These are phyloP conservation scores for Matsumurasca onukii DNA, from an alignment of 1,140 invertebrate genomes.

Conservation along the genomic window DNA sequence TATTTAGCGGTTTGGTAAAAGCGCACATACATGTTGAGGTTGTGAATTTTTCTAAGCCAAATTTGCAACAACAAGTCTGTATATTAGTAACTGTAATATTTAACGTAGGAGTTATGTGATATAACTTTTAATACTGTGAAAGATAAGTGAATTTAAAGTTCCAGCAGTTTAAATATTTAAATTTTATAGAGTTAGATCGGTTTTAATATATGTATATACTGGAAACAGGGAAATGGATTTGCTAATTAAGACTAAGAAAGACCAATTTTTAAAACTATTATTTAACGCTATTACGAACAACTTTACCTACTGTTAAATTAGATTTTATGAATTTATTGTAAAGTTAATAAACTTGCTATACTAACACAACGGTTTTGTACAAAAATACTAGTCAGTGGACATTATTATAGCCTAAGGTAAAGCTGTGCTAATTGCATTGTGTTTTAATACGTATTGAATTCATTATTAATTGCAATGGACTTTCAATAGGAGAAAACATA, in stretches of 20 bases:
- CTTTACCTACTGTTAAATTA: not conserved
- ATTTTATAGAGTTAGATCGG: not conserved
- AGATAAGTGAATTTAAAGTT: not conserved
- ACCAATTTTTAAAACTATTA: constrained; percentile 15
- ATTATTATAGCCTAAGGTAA: not conserved
- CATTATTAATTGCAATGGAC: no score
- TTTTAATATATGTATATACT: constrained; percentile 8
- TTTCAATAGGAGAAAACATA: no score
- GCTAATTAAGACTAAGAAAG: not conserved
- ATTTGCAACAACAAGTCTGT: not conserved
- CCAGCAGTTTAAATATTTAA: not conserved
- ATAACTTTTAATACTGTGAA: no score
- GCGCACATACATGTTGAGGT: not conserved
- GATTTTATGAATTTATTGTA: not conserved
- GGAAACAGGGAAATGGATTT: constrained; percentile 11
- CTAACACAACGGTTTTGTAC: not conserved
- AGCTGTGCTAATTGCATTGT: not conserved
- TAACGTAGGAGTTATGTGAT: not conserved
- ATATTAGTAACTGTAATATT: not conserved
- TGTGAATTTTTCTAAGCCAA: not conserved
- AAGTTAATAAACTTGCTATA: not conserved
- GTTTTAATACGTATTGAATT: no score
- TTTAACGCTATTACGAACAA: not conserved
- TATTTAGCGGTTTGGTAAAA: no score
- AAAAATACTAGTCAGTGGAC: not conserved